Evolutionary conservation across 2,888 invertebrate species (phyloP).

Genomic region (Amorpha juglandis): DNA sequence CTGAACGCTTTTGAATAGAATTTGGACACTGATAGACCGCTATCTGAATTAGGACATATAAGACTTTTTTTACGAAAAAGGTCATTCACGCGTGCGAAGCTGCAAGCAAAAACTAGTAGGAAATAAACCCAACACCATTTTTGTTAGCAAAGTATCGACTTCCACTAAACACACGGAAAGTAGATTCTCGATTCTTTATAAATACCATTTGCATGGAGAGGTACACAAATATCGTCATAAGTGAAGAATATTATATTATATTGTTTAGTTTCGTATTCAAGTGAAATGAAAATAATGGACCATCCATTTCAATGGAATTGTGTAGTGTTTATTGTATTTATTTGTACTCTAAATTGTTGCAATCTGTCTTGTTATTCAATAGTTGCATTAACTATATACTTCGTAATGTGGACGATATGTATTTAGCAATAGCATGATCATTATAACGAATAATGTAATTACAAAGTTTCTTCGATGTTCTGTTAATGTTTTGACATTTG

Average conservation of each 20-base stretch:
- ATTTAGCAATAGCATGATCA: not conserved
- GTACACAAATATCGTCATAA: conserved; percentile 19
- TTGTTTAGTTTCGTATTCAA: conserved; percentile 27
- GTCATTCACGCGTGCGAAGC: no score
- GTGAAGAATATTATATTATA: conserved; percentile 8
- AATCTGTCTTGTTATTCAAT: not conserved
- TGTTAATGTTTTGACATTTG: not conserved
- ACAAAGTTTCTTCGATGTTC: not conserved
- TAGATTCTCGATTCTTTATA: conserved; percentile 21
- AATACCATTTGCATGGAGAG: not conserved
- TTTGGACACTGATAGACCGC: no score
- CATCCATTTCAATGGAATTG: not conserved
- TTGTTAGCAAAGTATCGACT: conserved; percentile 20
- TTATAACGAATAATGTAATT: not conserved
- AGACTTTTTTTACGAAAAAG: no score
- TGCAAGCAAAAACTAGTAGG: not conserved
- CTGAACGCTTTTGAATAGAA: no score
- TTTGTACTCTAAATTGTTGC: not conserved
- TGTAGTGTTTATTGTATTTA: conserved; percentile 1
- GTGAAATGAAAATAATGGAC: conserved; percentile 21
- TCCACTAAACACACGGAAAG: conserved; percentile 17
- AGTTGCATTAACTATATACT: not conserved
- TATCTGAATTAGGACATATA: no score
- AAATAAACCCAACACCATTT: not conserved
- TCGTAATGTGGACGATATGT: not conserved